A percentile compares a stretch with the other conserved stretches of the same genome.
Evolutionary conservation across 2,113 vertebrate genomes (phyloP).

Genomic region (Sander vitreus): DNA sequence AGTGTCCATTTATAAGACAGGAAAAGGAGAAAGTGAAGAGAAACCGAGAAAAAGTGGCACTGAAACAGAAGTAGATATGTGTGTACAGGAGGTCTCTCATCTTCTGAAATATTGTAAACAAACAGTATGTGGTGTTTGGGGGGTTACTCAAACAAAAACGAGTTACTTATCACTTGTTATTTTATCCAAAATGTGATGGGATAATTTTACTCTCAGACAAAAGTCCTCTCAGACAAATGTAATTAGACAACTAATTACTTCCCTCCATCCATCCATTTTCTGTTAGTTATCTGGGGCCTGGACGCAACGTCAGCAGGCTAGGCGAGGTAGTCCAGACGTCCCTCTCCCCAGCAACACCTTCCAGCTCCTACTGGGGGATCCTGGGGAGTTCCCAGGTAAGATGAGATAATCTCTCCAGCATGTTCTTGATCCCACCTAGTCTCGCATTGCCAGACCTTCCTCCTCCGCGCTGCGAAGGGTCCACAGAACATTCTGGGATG

Average conservation of each 20-base stretch:
- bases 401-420: no score
- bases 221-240: not conserved
- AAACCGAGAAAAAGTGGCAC: not conserved
- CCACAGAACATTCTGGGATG: no score
- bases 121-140: no score
- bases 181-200: not conserved
- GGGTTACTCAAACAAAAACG: not conserved
- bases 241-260: not conserved
- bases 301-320: no score
- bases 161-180: not conserved
- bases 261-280: not conserved
- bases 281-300: not conserved
- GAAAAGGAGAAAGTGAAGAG: constrained; percentile 19
- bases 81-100: not conserved
- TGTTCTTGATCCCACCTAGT: no score
- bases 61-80: constrained; percentile 17
- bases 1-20: constrained; percentile 29
- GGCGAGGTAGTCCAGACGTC: no score
- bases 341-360: no score
- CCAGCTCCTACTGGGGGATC: no score
- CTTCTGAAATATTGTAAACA: not conserved
- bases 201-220: not conserved
- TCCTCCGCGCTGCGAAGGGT: no score
- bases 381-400: no score
- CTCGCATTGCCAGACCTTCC: no score